Percentiles rank a stretch among this genome's conserved stretches.
Conservation (phyloP, 2,888 invertebrate genomes). For the Ctenicera cuprea region DNA sequence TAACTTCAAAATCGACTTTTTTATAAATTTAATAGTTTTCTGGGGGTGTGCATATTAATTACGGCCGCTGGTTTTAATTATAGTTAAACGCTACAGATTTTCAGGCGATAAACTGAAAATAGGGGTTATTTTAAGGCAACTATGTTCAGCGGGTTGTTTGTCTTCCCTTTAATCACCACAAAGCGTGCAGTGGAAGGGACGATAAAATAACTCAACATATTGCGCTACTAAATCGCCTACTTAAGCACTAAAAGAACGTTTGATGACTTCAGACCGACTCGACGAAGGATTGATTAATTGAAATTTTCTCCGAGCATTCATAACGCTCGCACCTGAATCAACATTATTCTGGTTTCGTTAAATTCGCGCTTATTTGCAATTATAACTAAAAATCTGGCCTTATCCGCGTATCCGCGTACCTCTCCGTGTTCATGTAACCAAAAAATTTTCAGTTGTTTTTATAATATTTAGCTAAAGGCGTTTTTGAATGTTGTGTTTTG, state of each 20-base stretch:
- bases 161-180: conserved; percentile 14
- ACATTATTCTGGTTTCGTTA: neutral
- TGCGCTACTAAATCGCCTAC: conserved; percentile 5
- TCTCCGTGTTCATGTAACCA: neutral
- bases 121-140: conserved; percentile 13
- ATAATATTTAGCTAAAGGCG: neutral
- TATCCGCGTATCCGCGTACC: too few relatives aligned
- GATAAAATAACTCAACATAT: conserved; percentile 3
- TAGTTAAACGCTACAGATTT: conserved; percentile 15
- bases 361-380: neutral
- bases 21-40: conserved; percentile 19
- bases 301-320: neutral
- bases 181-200: conserved; percentile 1
- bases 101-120: conserved; percentile 1
- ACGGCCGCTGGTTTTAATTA: conserved; percentile 1
- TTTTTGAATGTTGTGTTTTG: neutral
- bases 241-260: conserved; percentile 2
- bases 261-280: neutral
- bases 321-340: too few relatives aligned
- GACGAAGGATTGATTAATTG: neutral
- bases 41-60: conserved; percentile 18
- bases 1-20: neutral
- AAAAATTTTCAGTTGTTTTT: neutral
- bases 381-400: neutral
- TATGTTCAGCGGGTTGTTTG: conserved; percentile 2